phyloP scores from a whole-genome alignment of 2,888 invertebrate genomes.

The Rotaria macrura region DNA sequence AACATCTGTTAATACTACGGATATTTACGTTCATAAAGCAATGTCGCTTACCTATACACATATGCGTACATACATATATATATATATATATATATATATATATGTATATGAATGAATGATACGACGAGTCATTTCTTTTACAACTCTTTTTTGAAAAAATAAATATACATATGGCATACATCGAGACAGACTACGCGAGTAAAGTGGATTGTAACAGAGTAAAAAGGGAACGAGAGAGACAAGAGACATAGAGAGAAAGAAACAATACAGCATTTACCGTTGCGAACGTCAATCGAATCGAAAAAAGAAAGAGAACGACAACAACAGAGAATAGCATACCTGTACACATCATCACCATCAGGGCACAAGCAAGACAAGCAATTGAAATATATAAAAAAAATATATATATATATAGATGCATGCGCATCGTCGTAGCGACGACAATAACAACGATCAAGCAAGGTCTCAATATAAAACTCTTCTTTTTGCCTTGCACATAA shows the following conservation, averaged over 20 bases:
- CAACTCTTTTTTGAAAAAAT: background rate
- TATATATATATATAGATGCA: background rate
- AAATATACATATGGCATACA: background rate
- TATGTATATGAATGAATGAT: too few relatives aligned
- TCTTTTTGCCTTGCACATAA: background rate
- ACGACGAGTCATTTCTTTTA: background rate
- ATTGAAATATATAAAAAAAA: background rate
- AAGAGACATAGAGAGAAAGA: background rate
- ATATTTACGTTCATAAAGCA: background rate
- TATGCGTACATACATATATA: too few relatives aligned
- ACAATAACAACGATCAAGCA: background rate
- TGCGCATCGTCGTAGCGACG: background rate
- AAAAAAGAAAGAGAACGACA: conserved; percentile 8
- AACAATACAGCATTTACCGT: background rate
- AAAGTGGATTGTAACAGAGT: conserved; percentile 12
- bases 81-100: too few relatives aligned
- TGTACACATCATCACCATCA: background rate
- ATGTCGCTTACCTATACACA: background rate
- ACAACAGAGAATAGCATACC: conserved; percentile 3
- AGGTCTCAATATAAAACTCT: background rate
- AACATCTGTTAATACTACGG: background rate
- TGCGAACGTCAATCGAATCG: conserved; percentile 3
- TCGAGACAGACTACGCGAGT: background rate
- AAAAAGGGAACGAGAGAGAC: background rate
- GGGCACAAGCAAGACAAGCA: background rate